phyloP scores from a whole-genome alignment of 2,113 vertebrate genomes.

The Atlantisia rogersi region DNA sequence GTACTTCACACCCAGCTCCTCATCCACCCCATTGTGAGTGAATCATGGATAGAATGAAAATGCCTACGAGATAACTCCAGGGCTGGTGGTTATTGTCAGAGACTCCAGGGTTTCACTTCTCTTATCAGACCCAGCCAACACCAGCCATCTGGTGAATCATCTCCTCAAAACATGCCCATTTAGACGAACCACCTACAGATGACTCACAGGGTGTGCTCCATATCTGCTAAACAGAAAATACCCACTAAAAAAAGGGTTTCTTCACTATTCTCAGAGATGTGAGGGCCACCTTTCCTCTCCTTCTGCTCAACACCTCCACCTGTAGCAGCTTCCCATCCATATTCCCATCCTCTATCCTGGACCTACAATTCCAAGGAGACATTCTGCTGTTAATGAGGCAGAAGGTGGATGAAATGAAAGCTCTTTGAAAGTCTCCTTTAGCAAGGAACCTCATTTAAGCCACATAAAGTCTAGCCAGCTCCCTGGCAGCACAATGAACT shows the following conservation, averaged over 20 bases:
- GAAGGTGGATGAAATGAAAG: constrained; percentile 1
- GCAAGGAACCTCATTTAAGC: constrained; percentile 10
- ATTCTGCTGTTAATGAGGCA: background rate
- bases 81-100: background rate
- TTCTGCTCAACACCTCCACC: too few relatives aligned
- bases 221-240: background rate
- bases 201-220: background rate
- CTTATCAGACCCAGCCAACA: background rate
- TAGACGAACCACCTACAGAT: background rate
- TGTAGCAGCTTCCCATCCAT: background rate
- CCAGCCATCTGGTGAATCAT: background rate
- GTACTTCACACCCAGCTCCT: background rate
- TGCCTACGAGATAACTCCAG: background rate
- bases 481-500: background rate
- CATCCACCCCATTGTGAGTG: background rate
- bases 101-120: fast-evolving
- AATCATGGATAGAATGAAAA: background rate
- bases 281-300: background rate
- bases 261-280: fast-evolving
- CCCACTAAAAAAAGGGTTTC: background rate
- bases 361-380: background rate
- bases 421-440: background rate
- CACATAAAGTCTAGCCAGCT: background rate
- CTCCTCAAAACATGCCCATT: fast-evolving
- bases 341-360: background rate